phyloP scores from a whole-genome alignment of 2,888 invertebrate species.

The Ctenicera cuprea region DNA sequence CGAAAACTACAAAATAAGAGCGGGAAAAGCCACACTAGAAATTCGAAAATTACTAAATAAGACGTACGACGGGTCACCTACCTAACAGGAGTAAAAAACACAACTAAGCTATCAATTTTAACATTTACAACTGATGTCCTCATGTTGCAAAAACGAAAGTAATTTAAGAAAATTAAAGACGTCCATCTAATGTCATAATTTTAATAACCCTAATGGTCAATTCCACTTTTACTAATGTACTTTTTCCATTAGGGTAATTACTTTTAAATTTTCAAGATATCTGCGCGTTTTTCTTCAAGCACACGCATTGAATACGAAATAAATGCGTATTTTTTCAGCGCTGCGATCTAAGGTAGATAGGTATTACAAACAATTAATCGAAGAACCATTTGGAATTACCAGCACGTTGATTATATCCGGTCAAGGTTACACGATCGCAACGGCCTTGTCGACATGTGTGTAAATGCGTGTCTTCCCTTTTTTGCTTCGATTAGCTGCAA shows the following conservation, averaged over 20 bases:
- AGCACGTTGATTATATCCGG: conserved; percentile 22
- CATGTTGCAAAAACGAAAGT: no score
- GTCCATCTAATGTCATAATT: background rate
- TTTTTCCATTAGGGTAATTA: conserved; percentile 20
- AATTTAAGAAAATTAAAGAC: background rate
- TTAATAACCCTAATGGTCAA: conserved; percentile 10
- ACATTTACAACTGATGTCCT: no score
- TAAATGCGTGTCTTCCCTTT: conserved; percentile 33
- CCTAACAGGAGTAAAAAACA: no score
- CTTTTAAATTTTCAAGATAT: background rate
- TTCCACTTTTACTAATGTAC: conserved; percentile 10
- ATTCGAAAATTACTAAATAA: no score
- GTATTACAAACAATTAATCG: no score
- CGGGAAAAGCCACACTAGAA: no score
- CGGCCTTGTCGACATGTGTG: conserved; percentile 29
- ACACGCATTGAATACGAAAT: no score
- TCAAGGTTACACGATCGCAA: conserved; percentile 28
- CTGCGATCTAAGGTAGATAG: no score
- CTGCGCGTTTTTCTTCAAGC: background rate
- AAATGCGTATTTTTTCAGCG: no score
- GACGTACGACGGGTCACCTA: no score
- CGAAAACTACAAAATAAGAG: no score
- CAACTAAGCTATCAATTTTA: no score
- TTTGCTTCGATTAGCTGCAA: conserved; percentile 1
- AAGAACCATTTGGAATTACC: background rate